Conservation (phyloP, 2,797 vertebrate species). For the Clarias laeviceps region DNA sequence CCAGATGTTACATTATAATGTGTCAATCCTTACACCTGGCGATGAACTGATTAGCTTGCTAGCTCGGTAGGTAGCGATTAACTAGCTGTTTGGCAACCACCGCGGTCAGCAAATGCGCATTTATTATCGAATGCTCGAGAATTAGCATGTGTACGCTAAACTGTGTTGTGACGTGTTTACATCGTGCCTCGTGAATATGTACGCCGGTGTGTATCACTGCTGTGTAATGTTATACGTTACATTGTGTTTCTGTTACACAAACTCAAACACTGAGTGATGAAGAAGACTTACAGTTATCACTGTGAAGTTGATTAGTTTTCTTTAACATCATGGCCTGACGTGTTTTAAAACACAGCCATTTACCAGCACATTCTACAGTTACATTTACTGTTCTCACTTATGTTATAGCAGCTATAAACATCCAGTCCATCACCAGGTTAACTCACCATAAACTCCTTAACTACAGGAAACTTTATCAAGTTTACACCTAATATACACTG, state of each 20-base stretch:
- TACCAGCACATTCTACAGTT: not conserved
- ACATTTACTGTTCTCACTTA: not conserved
- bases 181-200: too few species aligned
- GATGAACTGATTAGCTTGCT: not conserved
- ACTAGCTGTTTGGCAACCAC: conserved; percentile 5
- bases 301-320: not conserved
- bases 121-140: not conserved
- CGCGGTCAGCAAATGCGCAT: not conserved
- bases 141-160: conserved; percentile 8
- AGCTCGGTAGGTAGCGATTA: not conserved
- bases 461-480: too few species aligned
- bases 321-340: not conserved
- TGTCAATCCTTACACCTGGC: too few species aligned
- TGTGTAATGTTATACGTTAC: too few species aligned
- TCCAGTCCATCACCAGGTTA: too few species aligned
- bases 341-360: not conserved
- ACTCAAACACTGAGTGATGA: not conserved
- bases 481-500: not conserved
- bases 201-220: too few species aligned
- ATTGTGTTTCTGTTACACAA: not conserved
- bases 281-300: not conserved
- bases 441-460: too few species aligned
- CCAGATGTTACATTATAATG: not conserved
- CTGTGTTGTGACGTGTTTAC: not conserved
- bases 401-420: not conserved